Evolutionary conservation across 2,888 invertebrate genomes (phyloP), one percentile per base, ranked within the genome.

Genomic region (Drosophila nigricruria): DNA sequence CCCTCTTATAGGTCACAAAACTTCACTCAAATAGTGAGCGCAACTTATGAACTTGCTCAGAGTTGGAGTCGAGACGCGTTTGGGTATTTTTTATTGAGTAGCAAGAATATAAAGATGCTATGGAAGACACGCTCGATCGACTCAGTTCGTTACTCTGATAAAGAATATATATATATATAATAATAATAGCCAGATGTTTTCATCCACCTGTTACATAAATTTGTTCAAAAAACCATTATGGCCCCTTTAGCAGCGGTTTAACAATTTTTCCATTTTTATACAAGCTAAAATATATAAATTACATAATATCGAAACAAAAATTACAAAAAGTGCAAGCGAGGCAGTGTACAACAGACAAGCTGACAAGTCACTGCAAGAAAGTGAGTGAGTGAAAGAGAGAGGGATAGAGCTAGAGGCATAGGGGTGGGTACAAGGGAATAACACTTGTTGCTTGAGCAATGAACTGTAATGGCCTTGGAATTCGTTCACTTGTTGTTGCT

Each of bases 361-460:
- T 34, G 57, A 25, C 54, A 54, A 27, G 14, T 2, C 53, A 25
- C 32, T 30, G 40, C 34, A 18, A 40, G 18, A 23, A 8, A 38
- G 23, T n/a, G 12, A 18, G 16, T 18, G 30, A 18, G 53, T 3
- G 25, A 25, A 5, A 14, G 42, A 38, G 16, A 52, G n/a, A 34
- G 42, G 25, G 32, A 50, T 1, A 23, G 18, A 14, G 32, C 20
- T 34, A 8, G 27, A 12, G 40, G 14, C 20, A 18, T 18, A 50
- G 30, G 27, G 32, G 32, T n/a, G 32, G 4, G 38, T 30, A 25
- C 38, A 60, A 10, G 34, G 56, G 57, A n/a, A 43, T 47, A 43
- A 43, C 56, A 75, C 60, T 76, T 76, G 67, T 68, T 72, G 72
- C 70, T 77, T 70, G 52, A 56, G 68, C 63, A 64, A 74, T 78